Evolutionary conservation across 2,797 vertebrate species (phyloP), one percentile per base, ranked within the genome.

Genomic region (Chelidonichthys spinosus): DNA sequence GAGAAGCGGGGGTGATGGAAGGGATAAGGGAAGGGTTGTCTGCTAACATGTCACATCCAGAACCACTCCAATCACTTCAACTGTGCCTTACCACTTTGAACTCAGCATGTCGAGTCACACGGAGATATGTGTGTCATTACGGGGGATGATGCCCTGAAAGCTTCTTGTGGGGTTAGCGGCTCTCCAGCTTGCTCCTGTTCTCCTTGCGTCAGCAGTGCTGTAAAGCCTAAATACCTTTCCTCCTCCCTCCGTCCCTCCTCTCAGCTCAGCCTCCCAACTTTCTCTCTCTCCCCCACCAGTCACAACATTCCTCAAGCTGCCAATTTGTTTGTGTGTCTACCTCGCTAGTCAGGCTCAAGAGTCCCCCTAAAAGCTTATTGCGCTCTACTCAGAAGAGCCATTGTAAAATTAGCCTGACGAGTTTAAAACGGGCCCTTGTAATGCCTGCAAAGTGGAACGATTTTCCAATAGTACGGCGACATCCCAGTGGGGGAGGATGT

Each of bases 141-240:
- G 70, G 75, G 59, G 74, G 85, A 84, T 83, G 84, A 86, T 81
- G 74, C 69, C 67, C 71, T 85, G 83, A 72, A 83, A 90, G 85
- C 87, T 88, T 81, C 85, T 82, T 82, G 63, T 44, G 75, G 72
- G 78, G 77, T 82, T 82, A 87, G 87, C 62, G 42, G 81, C 68
- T 80, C 65, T 59, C n/a, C 55, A 37, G 81, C 79, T 85, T 44
- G 15, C 60, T 71, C 39, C n/a, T 13, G 13, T 89, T 87, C 84
- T 71, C 43, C 70, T n/a, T 5, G 61, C 8, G 50, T 91, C 88
- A 91, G 87, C 88, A 86, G 54, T 88, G 84, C 75, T 53, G 63
- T 59, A 70, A 84, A 86, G 76, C 72, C 76, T 86, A 72, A 76
- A 78, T 54, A 60, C 74, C 60, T 6, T 25, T 2, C 40, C 43